A percentile compares a stretch with the other conserved stretches of the same genome.
Conservation (phyloP, 2,797 vertebrate genomes). For the Rhinoraja longicauda region DNA sequence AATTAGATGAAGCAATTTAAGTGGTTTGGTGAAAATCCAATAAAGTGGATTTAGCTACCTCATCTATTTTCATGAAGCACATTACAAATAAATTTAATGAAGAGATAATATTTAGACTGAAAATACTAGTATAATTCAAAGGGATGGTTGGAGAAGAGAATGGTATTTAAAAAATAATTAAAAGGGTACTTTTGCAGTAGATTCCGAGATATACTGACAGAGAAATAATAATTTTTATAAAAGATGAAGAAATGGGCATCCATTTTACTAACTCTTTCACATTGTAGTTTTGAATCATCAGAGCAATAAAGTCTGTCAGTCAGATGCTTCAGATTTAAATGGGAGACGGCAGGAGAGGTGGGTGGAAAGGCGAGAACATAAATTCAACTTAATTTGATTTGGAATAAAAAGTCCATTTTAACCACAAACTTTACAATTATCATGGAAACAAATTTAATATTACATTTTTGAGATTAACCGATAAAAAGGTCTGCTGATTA, state of each 20-base stretch:
- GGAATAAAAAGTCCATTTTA: not conserved
- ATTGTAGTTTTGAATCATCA: not conserved
- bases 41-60: not conserved
- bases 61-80: not conserved
- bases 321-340: not conserved
- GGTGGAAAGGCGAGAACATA: not conserved
- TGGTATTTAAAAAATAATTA: not conserved
- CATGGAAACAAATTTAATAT: not conserved
- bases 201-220: not conserved
- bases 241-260: not conserved
- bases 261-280: too few species aligned
- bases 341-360: not conserved
- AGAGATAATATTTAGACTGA: not conserved
- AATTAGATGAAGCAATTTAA: conserved; percentile 22
- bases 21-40: conserved; percentile 17
- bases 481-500: too few species aligned
- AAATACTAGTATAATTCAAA: not conserved
- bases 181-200: not conserved
- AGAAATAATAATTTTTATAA: not conserved
- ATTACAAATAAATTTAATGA: not conserved
- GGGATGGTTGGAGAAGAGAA: not conserved
- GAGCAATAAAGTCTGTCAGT: too few species aligned
- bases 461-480: too few species aligned
- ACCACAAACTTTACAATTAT: not conserved
- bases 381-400: not conserved